Base-by-base conservation (phyloP, 2,113 vertebrate species). In the Nesoenas mayeri region DNA sequence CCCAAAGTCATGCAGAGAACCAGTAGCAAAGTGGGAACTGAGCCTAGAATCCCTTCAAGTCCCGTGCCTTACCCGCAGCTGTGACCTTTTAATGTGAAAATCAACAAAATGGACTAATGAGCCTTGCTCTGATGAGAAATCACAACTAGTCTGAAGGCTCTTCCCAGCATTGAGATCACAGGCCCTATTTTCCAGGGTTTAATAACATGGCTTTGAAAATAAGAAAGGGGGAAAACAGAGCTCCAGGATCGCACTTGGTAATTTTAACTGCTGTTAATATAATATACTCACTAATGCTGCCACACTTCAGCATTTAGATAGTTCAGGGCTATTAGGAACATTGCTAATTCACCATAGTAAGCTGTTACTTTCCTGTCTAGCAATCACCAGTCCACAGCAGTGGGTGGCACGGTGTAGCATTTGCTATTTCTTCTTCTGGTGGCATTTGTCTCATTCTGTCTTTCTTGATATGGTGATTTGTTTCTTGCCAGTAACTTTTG, bases 321-420 rank as follows among this genome's bases (percentile, higher is more conserved):
- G 93, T 86, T 88, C 21, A 87, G 69, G 66, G 36, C 77, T 92
- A 36, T 95, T 82, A 87, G 78, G 79, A 96, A 97, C 94, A 96
- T 67, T 47, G 91, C 70, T 96, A 95, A 92, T 93, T 95, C 53
- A 32, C 84, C 26, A 24, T 85, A 61, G 32, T 89, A 83, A 93
- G 93, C 64, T 83, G 48, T 94, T 94, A 71, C 47, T 93, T 97
- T 96, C 53, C 75, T 71, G 84, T 57, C 66, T 79, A 79, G 54
- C 66, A 64, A 38, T 80, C 70, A 47, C 56, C 1, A 1, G 95
- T 85, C 62, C 29, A 22, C 0, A 1, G 38, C 50, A 53, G 42
- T 50, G 50, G 15, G 14, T 24, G 51, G 44, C 88, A 81, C 50
- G 24, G 36, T 66, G 22, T 85, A 8, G 79, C 84, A 69, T 93